A percentile compares a stretch with the other conserved stretches of the same genome.
Evolutionary conservation across 64 coral and sea anemone species (phyloP).

Genomic region (Porites lutea): DNA sequence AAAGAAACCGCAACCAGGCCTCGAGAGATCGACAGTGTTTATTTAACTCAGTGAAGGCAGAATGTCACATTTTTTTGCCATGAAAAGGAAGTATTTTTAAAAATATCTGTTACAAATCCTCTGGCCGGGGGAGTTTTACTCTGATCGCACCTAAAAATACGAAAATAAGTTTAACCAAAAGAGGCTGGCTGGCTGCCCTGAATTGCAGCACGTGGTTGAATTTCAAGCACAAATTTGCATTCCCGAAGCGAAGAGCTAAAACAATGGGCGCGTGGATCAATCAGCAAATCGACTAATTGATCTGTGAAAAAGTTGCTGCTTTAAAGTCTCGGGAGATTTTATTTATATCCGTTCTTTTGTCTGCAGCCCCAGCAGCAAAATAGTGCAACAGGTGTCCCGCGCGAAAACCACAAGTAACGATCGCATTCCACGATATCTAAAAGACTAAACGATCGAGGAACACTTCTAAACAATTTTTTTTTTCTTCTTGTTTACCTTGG

Average conservation of each 20-base stretch:
- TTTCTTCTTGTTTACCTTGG: not conserved
- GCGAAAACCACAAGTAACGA: not conserved
- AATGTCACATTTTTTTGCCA: not conserved
- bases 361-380: not conserved
- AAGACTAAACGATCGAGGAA: not conserved
- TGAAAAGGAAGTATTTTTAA: not conserved
- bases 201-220: not conserved
- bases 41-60: not conserved
- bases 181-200: not conserved
- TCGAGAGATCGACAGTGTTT: too few species aligned
- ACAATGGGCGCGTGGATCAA: not conserved
- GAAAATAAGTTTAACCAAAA: not conserved
- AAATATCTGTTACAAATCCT: not conserved
- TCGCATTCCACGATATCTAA: not conserved
- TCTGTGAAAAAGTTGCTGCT: not conserved
- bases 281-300: not conserved
- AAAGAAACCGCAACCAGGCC: too few species aligned
- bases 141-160: not conserved
- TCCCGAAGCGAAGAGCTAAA: not conserved
- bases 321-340: conserved; percentile 18
- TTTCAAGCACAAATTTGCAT: conserved; percentile 4
- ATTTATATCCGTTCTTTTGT: conserved; percentile 20
- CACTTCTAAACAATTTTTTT: not conserved
- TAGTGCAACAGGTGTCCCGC: conserved; percentile 14
- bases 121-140: not conserved